These are phyloP conservation scores for Tetropium fuscum DNA, from an alignment of 2,888 invertebrate genomes.

Conservation along the genomic window DNA sequence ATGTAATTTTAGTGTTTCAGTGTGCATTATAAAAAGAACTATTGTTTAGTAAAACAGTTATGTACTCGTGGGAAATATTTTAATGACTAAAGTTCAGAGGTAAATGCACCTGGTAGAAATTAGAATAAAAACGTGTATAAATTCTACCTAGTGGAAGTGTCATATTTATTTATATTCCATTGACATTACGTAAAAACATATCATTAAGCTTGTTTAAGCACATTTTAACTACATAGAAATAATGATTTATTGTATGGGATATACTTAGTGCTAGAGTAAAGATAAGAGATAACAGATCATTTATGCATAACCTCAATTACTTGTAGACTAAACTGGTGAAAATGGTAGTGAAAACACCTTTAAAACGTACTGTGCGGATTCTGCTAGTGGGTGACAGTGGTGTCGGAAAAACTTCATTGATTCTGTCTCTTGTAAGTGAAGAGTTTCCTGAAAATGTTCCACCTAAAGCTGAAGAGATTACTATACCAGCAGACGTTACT, in stretches of 20 bases:
- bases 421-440: conserved; percentile 96
- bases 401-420: conserved; percentile 98
- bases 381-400: conserved; percentile 94
- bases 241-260: too few relatives aligned
- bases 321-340: conserved; percentile 40
- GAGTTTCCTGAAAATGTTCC: conserved; percentile 97
- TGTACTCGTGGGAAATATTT: conserved; percentile 18
- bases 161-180: conserved; percentile 19
- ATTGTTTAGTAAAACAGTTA: conserved; percentile 14
- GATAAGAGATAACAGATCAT: too few relatives aligned
- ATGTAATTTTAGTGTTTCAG: conserved; percentile 18
- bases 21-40: conserved; percentile 16
- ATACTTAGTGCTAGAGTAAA: too few relatives aligned
- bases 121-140: too few relatives aligned
- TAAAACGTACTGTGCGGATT: conserved; percentile 88
- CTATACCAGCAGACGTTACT: conserved; percentile 99
- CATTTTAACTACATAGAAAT: too few relatives aligned
- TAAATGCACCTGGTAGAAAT: conserved; percentile 18
- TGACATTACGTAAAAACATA: conserved; percentile 11
- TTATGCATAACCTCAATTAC: conserved; percentile 33
- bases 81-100: conserved; percentile 21
- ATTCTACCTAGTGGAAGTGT: conserved; percentile 2
- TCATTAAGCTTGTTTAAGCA: too few relatives aligned
- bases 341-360: conserved; percentile 63
- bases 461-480: conserved; percentile 95